Evolutionary conservation across 35 echinoderm and acorn worm genomes (phyloP).

Genomic region (Stichopus chloronotus): DNA sequence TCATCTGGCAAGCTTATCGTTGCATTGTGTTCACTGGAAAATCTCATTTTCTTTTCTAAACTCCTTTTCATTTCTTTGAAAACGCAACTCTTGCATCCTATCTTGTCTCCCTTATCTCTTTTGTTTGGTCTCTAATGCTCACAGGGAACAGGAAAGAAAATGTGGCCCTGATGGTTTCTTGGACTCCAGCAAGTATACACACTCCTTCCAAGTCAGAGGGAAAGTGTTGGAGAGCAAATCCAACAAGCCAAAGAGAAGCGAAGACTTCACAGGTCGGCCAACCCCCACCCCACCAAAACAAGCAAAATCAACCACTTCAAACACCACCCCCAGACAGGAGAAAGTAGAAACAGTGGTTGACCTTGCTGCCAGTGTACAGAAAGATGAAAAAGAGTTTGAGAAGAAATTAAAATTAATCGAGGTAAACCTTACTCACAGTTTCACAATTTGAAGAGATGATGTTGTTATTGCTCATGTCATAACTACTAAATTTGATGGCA

Average conservation of each 20-base stretch:
- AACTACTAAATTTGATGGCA: too few relatives aligned
- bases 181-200: slow-evolving; percentile 93
- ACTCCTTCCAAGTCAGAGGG: slow-evolving; percentile 89
- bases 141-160: slow-evolving; percentile 91
- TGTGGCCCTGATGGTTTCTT: slow-evolving; percentile 96
- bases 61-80: too few relatives aligned
- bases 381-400: slow-evolving; percentile 80
- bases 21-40: too few relatives aligned
- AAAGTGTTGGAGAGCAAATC: slow-evolving; percentile 87
- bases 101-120: too few relatives aligned
- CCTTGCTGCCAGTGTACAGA: slow-evolving; percentile 65
- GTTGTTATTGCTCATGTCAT: neutral
- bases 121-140: too few relatives aligned
- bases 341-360: slow-evolving; percentile 77
- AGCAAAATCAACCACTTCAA: neutral
- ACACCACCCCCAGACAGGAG: neutral
- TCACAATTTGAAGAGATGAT: neutral
- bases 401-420: slow-evolving; percentile 92
- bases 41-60: too few relatives aligned
- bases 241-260: slow-evolving; percentile 70
- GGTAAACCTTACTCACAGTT: slow-evolving; percentile 45
- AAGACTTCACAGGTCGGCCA: neutral
- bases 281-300: slow-evolving; percentile 27
- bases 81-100: too few relatives aligned
- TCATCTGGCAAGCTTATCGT: too few relatives aligned